phyloP scores from a whole-genome alignment of 2,888 invertebrate genomes.

The Caenorhabditis plicata region DNA sequence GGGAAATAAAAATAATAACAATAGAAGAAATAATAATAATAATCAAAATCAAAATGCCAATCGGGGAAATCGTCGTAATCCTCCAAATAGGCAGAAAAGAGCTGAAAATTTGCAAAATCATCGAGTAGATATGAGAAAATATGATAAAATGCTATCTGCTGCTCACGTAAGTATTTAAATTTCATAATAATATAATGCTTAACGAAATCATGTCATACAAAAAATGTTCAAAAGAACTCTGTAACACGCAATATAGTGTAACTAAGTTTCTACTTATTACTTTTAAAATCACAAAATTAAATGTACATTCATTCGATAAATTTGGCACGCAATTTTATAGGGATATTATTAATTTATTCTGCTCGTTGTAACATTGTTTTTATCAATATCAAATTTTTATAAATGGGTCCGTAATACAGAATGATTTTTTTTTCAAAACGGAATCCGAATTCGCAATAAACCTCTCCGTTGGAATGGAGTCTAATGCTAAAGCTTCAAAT shows the following conservation, averaged over 20 bases:
- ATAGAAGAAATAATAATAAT: too few relatives aligned
- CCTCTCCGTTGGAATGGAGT: not conserved
- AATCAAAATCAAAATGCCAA: too few relatives aligned
- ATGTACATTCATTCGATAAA: too few relatives aligned
- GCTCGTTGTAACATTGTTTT: too few relatives aligned
- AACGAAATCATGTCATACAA: not conserved
- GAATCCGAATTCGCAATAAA: not conserved
- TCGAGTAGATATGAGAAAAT: constrained; percentile 47
- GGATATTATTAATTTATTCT: too few relatives aligned
- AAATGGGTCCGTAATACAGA: too few relatives aligned
- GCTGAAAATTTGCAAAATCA: not conserved
- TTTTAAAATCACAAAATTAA: not conserved
- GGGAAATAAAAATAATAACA: too few relatives aligned
- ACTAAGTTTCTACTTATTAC: not conserved
- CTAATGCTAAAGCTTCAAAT: not conserved
- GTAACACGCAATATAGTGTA: too few relatives aligned
- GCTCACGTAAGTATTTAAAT: constrained; percentile 27
- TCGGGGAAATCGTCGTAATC: too few relatives aligned
- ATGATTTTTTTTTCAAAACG: too few relatives aligned
- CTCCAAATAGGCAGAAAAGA: not conserved
- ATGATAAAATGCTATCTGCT: constrained; percentile 44
- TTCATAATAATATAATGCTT: not conserved
- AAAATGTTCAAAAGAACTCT: not conserved
- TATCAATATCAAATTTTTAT: too few relatives aligned
- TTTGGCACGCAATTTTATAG: too few relatives aligned